Evolutionary conservation across 1,140 invertebrate genomes (phyloP).

Genomic region (Leptonema lineaticorne): DNA sequence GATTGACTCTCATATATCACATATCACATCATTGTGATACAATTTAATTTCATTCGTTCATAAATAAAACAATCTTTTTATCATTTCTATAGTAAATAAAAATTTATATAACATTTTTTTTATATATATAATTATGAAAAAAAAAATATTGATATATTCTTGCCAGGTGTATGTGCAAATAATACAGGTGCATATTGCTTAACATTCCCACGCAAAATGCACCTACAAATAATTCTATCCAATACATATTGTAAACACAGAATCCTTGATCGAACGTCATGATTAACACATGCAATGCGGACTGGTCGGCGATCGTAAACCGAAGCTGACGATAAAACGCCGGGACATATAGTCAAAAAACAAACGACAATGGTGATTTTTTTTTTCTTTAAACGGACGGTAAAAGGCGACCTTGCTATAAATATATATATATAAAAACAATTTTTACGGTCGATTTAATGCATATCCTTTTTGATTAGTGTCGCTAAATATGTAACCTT

Average conservation of each 20-base stretch:
- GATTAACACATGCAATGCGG: not conserved
- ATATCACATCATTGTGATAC: no score
- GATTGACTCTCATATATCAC: no score
- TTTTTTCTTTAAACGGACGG: no score
- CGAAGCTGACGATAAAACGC: not conserved
- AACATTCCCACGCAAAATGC: conserved; percentile 20
- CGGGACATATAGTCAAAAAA: not conserved
- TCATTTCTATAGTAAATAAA: no score
- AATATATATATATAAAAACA: not conserved
- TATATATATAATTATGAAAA: no score
- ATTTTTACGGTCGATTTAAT: not conserved
- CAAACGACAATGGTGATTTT: not conserved
- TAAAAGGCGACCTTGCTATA: not conserved
- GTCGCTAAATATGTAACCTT: not conserved
- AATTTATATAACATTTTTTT: no score
- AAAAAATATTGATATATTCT: conserved; percentile 24
- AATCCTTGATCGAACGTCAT: not conserved
- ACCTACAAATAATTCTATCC: conserved; percentile 1
- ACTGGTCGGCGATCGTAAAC: not conserved
- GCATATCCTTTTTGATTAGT: not conserved
- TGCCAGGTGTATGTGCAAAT: conserved; percentile 20
- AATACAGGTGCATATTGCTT: conserved; percentile 10
- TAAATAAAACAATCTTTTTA: no score
- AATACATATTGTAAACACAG: not conserved
- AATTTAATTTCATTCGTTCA: no score